Base-by-base conservation (phyloP, 2,888 invertebrate genomes). In the Oxyscelio sp. region DNA sequence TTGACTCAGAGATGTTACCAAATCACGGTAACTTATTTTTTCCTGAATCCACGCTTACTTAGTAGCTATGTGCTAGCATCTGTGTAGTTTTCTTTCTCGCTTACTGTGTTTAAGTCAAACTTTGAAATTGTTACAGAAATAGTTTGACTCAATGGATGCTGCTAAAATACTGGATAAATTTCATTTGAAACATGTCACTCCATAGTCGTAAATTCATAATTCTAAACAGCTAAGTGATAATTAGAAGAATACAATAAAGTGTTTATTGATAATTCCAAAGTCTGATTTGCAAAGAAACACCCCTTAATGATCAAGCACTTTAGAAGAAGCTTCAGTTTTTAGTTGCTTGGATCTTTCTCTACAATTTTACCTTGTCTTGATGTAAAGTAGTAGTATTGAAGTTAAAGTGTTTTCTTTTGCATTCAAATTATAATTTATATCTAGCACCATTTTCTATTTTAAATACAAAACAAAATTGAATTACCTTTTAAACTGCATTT, bases 1-100 rank as follows among this genome's bases (percentile, higher is more conserved):
- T n/a, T 91, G 93, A 93, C 92, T 91, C 93, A 92, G 93, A 93
- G 93, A 93, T 93, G 91, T 93, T 93, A 93, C 93, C 92, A 93
- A 93, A 89, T 87, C 92, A 93, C 93, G 93, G 93, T 93, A 93
- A 92, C 92, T 92, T 78, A 73, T 85, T 75, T 91, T 92, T 91
- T 85, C 61, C 61, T 88, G 86, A 91, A 89, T 91, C 89, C 87
- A 90, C 63, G 90, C 90, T 91, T 87, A 90, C 73, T 87, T 87
- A 52, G 87, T 89, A 89, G 89, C 85, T 86, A 68, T 34, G 27
- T 24, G 43, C 4, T n/a, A 31, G 45, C 58, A 15, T 48, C 86
- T 83, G 52, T 85, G 86, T 88, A 89, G 83, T 87, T 87, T 68
- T 85, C 65, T 68, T n/a, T 31, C 13, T 38, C 0, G 58, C 58